Evolutionary conservation across 2,113 vertebrate species (phyloP).

Genomic region (Butastur rufipennis): DNA sequence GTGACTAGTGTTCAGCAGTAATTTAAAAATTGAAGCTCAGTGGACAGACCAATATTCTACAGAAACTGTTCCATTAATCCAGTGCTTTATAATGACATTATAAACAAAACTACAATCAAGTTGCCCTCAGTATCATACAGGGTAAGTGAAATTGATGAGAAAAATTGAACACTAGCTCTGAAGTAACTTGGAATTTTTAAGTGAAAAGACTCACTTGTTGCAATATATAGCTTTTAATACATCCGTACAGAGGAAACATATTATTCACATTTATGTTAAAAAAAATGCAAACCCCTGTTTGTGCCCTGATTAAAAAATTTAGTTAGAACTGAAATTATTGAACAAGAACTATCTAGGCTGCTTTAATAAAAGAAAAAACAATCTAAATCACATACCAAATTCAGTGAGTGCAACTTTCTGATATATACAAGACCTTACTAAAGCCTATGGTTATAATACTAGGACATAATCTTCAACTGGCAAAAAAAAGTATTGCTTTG

Average conservation of each 20-base stretch:
- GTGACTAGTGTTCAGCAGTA: background rate
- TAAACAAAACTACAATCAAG: background rate
- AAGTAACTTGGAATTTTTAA: background rate
- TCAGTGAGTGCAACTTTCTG: background rate
- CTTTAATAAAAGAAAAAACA: background rate
- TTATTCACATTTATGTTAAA: background rate
- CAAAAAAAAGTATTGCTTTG: background rate
- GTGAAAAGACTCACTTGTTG: background rate
- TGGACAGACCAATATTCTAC: background rate
- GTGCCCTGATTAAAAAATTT: background rate
- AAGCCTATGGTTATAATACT: background rate
- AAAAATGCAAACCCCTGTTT: background rate
- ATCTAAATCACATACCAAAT: background rate
- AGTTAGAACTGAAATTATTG: background rate
- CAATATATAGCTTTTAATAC: background rate
- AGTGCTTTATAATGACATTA: background rate
- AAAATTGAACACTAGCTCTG: background rate
- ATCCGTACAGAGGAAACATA: background rate
- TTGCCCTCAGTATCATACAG: background rate
- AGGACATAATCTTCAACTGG: rapidly evolving
- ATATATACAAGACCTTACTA: background rate
- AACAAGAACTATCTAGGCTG: background rate
- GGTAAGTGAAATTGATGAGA: background rate
- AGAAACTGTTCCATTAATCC: background rate
- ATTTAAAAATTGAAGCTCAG: background rate